Conservation (phyloP, 2,113 vertebrate genomes). For the Aphyosemion australe region DNA sequence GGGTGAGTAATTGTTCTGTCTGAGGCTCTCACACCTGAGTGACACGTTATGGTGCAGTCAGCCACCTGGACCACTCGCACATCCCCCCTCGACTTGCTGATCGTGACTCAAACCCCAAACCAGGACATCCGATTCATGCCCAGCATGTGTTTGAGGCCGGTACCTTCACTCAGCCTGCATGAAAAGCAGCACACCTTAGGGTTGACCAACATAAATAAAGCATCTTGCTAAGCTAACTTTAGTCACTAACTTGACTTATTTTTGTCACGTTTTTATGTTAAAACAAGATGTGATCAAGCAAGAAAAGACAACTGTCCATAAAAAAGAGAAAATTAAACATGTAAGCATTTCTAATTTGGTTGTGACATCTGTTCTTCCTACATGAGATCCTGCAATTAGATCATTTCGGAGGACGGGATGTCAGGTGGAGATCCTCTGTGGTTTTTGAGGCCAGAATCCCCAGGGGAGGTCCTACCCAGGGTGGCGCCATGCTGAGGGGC, state of each 20-base stretch:
- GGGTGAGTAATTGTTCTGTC: constrained; percentile 16
- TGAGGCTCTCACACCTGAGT: constrained; percentile 18
- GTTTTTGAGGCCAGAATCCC: constrained; percentile 50
- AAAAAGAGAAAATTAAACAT: not conserved
- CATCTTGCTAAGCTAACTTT: not conserved
- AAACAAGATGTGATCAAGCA: not conserved
- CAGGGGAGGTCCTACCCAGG: constrained; percentile 62
- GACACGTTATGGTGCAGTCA: constrained; percentile 20
- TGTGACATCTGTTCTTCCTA: constrained; percentile 11
- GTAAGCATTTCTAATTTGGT: not conserved
- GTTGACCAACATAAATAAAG: not conserved
- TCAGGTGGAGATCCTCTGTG: constrained; percentile 59
- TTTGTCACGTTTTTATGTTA: not conserved
- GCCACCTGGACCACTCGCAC: constrained; percentile 24
- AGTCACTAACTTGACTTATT: not conserved
- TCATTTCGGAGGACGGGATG: constrained; percentile 17
- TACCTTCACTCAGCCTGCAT: constrained; percentile 18
- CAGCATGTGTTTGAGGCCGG: constrained; percentile 17
- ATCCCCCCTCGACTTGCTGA: not conserved
- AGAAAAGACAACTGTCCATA: not conserved
- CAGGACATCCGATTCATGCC: not conserved
- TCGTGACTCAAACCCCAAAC: not conserved
- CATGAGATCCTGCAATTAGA: constrained; percentile 17
- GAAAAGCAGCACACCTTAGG: constrained; percentile 8
- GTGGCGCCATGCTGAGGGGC: constrained; percentile 53